Evolutionary conservation across 2,113 vertebrate genomes (phyloP), one percentile per base, ranked within the genome.

Genomic region (Grallaria varia): DNA sequence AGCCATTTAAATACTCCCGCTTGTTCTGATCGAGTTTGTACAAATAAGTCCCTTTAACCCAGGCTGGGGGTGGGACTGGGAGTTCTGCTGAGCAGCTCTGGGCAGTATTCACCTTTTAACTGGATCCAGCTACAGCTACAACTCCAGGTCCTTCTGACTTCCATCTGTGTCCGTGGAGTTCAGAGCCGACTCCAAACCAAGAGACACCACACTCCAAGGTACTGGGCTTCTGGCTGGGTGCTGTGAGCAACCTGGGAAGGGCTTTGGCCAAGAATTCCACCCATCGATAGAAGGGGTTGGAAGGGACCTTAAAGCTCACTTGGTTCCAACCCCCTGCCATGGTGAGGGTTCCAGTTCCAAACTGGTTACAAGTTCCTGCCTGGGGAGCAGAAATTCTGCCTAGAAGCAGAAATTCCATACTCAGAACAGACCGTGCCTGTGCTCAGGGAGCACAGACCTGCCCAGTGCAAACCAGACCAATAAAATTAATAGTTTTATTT

Each of bases 401-500:
- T 28, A 53, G 35, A 2, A 74, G 44, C 63, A 85, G 78, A 37
- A 77, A 66, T 42, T 22, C 59, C 28, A 10, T 22, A 3, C 45
- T 72, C 40, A 18, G 31, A 69, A 33, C 1, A 77, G 35, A 40
- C 58, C 6, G 4, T 37, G 37, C 9, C 9, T 3, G 4, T 69
- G 27, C 2, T 1, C 4, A 18, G 40, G 13, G 15, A 66, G 31
- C 4, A 56, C 16, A 8, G 1, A 64, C 66, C 63, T 60, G 39
- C 27, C 24, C 20, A 39, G 7, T 0, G 3, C 40, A 75, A 49
- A 44, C 37, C 85, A 76, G 50, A 69, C n/a, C 25, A 45, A 33
- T 35, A 76, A 85, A 53, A 58, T 1, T 17, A 23, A 1, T 30
- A 49, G 4, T 84, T 97, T 97, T 97, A 96, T 96, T 97, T 55